Conservation (phyloP, 2,888 invertebrate species). For the Anthoptus insignis region DNA sequence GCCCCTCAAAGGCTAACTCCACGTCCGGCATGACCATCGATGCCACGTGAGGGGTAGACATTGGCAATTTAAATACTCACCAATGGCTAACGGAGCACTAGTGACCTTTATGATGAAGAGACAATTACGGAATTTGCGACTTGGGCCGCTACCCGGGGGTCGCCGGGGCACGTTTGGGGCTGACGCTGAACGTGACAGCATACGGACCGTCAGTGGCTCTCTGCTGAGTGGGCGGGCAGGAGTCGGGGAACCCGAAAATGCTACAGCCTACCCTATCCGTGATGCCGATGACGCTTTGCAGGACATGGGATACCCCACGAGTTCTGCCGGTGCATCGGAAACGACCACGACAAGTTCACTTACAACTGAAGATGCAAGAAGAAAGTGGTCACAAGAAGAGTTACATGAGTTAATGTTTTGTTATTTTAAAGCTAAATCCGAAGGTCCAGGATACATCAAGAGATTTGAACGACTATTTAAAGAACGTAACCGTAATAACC, state of each 20-base stretch:
- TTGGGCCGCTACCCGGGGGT: conserved; percentile 20
- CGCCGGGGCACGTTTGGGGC: conserved; percentile 22
- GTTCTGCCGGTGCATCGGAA: conserved; percentile 14
- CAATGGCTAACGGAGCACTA: neutral
- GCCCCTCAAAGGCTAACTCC: conserved; percentile 2
- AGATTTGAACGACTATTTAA: neutral
- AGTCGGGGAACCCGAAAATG: neutral
- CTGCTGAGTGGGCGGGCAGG: conserved; percentile 18
- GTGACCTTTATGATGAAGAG: conserved; percentile 15
- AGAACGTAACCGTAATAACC: neutral
- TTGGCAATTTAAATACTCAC: neutral
- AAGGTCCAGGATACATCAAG: conserved; percentile 12
- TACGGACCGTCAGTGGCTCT: conserved; percentile 22
- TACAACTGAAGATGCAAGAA: neutral
- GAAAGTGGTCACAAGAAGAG: neutral
- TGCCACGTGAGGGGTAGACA: neutral
- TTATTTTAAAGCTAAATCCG: neutral
- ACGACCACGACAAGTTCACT: conserved; percentile 7
- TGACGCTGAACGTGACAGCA: conserved; percentile 1
- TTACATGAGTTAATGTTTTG: neutral
- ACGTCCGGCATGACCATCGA: neutral
- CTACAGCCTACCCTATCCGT: neutral
- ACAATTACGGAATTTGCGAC: conserved; percentile 4
- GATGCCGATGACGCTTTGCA: conserved; percentile 12
- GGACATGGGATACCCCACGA: neutral